Evolutionary conservation across 2,797 vertebrate genomes (phyloP).

Genomic region (Coccyzus lansbergi): DNA sequence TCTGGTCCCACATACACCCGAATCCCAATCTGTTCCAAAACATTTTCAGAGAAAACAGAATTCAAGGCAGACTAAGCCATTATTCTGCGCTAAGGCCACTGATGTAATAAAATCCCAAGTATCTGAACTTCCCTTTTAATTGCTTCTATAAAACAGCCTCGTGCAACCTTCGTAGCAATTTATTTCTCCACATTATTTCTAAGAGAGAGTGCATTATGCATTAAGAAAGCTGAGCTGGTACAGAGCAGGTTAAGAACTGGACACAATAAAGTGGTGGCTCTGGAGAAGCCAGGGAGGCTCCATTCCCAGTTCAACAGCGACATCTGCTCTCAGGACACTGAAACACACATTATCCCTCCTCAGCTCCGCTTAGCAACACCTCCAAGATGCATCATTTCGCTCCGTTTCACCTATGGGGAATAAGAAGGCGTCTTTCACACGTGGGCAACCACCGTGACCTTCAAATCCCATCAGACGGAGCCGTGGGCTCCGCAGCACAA

Average conservation of each 20-base stretch:
- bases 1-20: background rate
- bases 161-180: background rate
- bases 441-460: slow-evolving; percentile 41
- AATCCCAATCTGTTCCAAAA: background rate
- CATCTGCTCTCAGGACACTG: slow-evolving; percentile 54
- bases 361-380: background rate
- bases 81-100: background rate
- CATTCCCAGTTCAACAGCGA: slow-evolving; percentile 66
- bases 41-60: background rate
- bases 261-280: too few relatives aligned
- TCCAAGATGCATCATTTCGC: background rate
- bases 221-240: too few relatives aligned
- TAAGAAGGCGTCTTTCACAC: background rate
- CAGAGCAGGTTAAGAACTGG: too few relatives aligned
- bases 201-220: background rate
- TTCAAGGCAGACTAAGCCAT: background rate
- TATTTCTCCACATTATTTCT: background rate
- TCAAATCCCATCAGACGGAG: slow-evolving; percentile 36
- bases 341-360: background rate
- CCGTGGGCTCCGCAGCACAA: background rate
- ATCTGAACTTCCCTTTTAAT: background rate
- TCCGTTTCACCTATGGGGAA: background rate
- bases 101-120: background rate
- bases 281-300: too few relatives aligned
- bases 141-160: background rate